phyloP scores from a whole-genome alignment of 2,113 vertebrate species.

The Ursus arctos region DNA sequence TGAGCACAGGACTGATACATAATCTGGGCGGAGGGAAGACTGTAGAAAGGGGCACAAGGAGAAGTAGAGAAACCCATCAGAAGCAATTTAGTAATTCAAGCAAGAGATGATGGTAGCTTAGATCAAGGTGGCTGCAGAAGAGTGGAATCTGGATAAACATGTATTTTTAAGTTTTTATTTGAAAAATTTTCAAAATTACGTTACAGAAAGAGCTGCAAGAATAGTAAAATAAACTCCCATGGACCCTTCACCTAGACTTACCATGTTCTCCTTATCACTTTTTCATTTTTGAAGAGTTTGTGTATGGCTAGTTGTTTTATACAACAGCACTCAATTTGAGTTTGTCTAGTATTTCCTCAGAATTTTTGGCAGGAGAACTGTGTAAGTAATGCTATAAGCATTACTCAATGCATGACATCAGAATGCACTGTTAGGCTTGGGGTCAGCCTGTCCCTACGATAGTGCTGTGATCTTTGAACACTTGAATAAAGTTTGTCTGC shows the following conservation, averaged over 20 bases:
- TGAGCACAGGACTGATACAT: neutral
- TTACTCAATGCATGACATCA: neutral
- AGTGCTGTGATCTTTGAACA: neutral
- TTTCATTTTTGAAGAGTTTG: constrained; percentile 32
- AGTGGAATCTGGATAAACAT: neutral
- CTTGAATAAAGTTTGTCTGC: neutral
- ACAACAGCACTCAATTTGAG: neutral
- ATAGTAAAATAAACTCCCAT: neutral
- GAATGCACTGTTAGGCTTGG: neutral
- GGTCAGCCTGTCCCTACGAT: neutral
- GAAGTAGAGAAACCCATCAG: neutral
- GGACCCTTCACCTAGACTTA: neutral
- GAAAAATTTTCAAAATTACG: constrained; percentile 1
- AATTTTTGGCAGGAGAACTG: constrained; percentile 19
- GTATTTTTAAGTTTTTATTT: constrained; percentile 18
- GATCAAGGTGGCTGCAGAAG: neutral
- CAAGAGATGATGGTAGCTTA: neutral
- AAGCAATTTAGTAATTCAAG: constrained; percentile 14
- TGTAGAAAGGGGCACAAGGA: neutral
- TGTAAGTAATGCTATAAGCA: neutral
- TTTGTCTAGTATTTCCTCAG: constrained; percentile 14
- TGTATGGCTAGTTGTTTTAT: neutral
- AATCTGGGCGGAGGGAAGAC: neutral
- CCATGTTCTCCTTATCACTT: neutral
- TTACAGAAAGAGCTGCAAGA: neutral